Base-by-base conservation (phyloP, 2,797 vertebrate genomes). In the Gobio occitaniae region DNA sequence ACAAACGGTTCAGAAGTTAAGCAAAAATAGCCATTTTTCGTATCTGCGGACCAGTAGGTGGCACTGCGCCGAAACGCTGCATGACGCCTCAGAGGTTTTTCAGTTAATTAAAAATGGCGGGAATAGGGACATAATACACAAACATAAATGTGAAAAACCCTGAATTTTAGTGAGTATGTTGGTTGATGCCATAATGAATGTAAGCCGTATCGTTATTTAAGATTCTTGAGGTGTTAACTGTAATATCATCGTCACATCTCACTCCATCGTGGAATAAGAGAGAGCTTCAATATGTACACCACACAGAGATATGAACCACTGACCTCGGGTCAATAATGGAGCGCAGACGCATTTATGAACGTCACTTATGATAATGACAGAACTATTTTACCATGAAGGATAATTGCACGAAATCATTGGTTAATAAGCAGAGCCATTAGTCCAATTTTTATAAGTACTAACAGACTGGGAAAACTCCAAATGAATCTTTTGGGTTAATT, bases 401-500 rank as follows among this genome's bases (percentile, higher is more conserved):
- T 96, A 96, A 97, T 97, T 96, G 95, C 90, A 93, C 95, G 93
- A 95, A 96, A 96, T 96, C 96, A 97, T 96, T 96, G 96, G 95
- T 94, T 97, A 97, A 97, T 95, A 94, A 93, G 93, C 93, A 89
- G 80, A 91, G 91, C 93, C 95, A 94, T 96, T 96, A 95, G 93
- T 95, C 95, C 96, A 97, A 98, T 97, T 96, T 95, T 94, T 95
- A 88, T 96, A 97, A 97, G 95, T 94, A 95, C 95, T 96, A 96
- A 96, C 95, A 97, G 96, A 94, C 93, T 91, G 87, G 91, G 92
- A 91, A 89, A 93, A 93, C 90, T 89, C 93, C 93, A 92, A 91
- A 93, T 92, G 90, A 89, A 90, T 88, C 92, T 92, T 89, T 76
- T 84, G 85, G 78, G 78, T 92, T 95, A 95, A 95, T 94, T 95